phyloP scores from a whole-genome alignment of 2,888 invertebrate genomes.

The Argyresthia goedartella region DNA sequence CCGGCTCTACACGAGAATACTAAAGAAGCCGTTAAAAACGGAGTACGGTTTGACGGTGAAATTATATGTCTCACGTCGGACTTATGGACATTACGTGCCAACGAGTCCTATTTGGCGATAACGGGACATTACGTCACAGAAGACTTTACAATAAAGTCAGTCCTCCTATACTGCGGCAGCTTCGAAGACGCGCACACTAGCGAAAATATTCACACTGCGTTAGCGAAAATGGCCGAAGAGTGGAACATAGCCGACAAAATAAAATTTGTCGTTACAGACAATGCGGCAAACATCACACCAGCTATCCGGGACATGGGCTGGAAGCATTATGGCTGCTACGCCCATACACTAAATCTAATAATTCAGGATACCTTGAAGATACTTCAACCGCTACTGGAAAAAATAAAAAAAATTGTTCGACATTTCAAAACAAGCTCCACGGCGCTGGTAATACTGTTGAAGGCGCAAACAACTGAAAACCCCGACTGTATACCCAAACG shows the following conservation, averaged over 20 bases:
- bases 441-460: constrained; percentile 11
- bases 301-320: constrained; percentile 7
- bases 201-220: constrained; percentile 6
- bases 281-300: neutral
- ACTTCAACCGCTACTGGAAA: constrained; percentile 6
- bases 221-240: neutral
- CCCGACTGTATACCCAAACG: constrained; percentile 2
- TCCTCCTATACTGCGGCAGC: neutral
- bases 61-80: constrained; percentile 13
- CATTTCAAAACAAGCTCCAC: constrained; percentile 14
- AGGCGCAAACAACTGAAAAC: constrained; percentile 6
- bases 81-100: constrained; percentile 13
- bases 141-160: constrained; percentile 2
- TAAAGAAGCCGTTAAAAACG: constrained; percentile 1
- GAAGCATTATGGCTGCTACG: constrained; percentile 19
- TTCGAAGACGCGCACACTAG: constrained; percentile 5
- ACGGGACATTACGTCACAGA: constrained; percentile 6
- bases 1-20: constrained; percentile 8
- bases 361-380: constrained; percentile 11
- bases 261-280: constrained; percentile 3
- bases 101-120: constrained; percentile 7
- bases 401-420: constrained; percentile 14
- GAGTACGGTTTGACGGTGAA: constrained; percentile 9
- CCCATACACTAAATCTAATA: constrained; percentile 17
- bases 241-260: constrained; percentile 1